Evolutionary conservation across 2,888 invertebrate species (phyloP), one percentile per base, ranked within the genome.

Genomic region (Conomelus anceps): DNA sequence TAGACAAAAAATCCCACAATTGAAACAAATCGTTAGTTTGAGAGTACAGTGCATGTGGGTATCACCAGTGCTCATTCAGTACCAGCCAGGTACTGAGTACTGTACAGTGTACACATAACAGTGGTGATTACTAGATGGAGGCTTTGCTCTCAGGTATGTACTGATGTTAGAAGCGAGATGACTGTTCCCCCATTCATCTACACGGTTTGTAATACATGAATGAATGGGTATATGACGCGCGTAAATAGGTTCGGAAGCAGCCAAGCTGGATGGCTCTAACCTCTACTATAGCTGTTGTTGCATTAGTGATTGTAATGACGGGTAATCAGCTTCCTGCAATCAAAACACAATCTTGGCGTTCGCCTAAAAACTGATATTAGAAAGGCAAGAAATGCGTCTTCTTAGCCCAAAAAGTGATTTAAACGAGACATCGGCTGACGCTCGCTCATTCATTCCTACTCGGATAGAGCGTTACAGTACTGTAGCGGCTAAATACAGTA

Each of bases 291-390:
- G 86, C 23, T 86, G 86, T 86, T 86, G 29, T 24, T 22, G n/a
- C 86, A 86, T 86, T 86, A 86, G 86, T 86, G 24, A 86, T 86
- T 86, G 86, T 86, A 86, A 86, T 86, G 86, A 86, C 29, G 86
- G 63, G 86, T 86, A 86, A 86, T 86, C 86, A 86, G 86, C 86
- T 24, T 86, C 86, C 26, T 86, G 86, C 86, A 86, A 86, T 86
- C 86, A 86, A 86, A 86, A 86, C 86, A 26, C 86, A 23, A 86
- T 86, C 86, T 86, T 22, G 22, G 22, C 84, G n/a, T 20, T 13
- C 24, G 86, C 26, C 86, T 86, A 86, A 24, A 86, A 86, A 86
- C 86, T 86, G 29, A 86, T 86, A 86, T 86, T 86, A 86, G 86
- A 86, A 86, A 86, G 86, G 86, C 24, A 29, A 86, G 29, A 86